Conservation (phyloP, 2,113 vertebrate species). For the Caranx melampygus region DNA sequence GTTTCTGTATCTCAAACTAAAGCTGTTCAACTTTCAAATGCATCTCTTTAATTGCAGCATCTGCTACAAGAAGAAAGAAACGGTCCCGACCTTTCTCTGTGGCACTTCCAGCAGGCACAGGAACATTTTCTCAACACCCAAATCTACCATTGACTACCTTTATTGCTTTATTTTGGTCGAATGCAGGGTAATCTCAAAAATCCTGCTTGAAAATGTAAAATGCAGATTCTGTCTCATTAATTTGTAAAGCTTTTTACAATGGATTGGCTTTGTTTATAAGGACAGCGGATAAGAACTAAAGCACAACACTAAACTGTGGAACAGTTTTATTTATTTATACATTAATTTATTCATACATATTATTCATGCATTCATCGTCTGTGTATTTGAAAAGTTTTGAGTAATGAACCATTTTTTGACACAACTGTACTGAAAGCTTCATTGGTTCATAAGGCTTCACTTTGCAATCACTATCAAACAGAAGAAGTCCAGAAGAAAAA, state of each 20-base stretch:
- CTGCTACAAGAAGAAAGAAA: neutral
- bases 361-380: too few species aligned
- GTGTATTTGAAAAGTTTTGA: too few species aligned
- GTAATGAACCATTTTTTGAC: too few species aligned
- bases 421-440: too few species aligned
- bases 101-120: neutral
- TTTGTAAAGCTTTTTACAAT: neutral
- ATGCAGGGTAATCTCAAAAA: neutral
- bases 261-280: neutral
- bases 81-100: neutral
- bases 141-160: neutral
- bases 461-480: too few species aligned
- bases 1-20: slow-evolving; percentile 35
- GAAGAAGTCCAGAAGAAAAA: too few species aligned
- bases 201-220: neutral
- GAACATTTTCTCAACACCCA: neutral
- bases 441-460: too few species aligned
- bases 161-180: neutral
- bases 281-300: neutral
- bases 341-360: too few species aligned
- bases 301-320: neutral
- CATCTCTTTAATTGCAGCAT: slow-evolving; percentile 21
- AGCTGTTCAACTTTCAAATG: slow-evolving; percentile 34
- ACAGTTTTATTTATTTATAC: too few species aligned
- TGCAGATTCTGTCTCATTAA: neutral